Evolutionary conservation across 1,140 invertebrate species (phyloP), one percentile per base, ranked within the genome.

Genomic region (Drosophila oshimai): DNA sequence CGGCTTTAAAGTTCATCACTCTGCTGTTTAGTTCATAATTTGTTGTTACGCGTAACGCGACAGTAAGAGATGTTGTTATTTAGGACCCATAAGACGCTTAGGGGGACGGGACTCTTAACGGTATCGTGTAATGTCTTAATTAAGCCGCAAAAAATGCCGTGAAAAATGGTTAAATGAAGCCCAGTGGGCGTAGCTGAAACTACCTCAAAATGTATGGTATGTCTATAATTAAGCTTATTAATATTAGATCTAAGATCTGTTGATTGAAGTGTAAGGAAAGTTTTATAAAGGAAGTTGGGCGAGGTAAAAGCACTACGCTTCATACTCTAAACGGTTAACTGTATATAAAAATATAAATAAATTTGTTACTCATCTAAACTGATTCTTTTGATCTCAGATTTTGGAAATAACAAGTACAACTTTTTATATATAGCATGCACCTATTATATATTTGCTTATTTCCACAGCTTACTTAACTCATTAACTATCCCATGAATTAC

Each of bases 1-100:
- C 75, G 37, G 53, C 53, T 80, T 46, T 42, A 41, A 45, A 73
- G 80, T 86, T 84, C 72, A 76, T 44, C 39, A 36, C 29, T 26
- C 70, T 74, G 20, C 24, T 12, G 36, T 4, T 34, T 41, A 77
- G 53, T 60, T 74, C 62, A 74, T 53, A 55, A 57, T 28, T 49
- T 54, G n/a, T 34, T 42, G 31, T 41, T 39, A 37, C 44, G 47
- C 60, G 29, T 61, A 64, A 61, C 47, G 51, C 60, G 78, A 64
- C 57, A 51, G 36, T 55, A 61, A 74, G 53, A 58, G 42, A n/a
- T n/a, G 36, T 20, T 31, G 51, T 68, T 41, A 51, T 51, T 58
- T 50, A 39, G 49, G 44, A 31, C n/a, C 44, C 45, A 36, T 41
- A 26, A 49, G 57, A 31, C 45, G 33, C 49, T 62, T 55, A 39